Conservation (phyloP, 2,797 vertebrate genomes). For the Lagorchestes hirsutus region DNA sequence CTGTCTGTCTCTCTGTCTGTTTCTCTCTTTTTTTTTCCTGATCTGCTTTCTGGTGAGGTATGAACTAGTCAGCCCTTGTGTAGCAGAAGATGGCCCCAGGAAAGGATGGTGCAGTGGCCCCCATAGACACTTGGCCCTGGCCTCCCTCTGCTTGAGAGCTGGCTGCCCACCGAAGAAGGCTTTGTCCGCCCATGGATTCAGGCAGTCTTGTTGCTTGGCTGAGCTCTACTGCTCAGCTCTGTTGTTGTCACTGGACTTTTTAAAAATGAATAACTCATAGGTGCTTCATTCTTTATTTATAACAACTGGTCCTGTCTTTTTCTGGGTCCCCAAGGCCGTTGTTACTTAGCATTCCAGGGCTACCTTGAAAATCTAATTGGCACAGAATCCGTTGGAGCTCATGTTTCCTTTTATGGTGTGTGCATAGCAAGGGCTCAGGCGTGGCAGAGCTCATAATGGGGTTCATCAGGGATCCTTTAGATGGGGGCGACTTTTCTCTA, state of each 20-base stretch:
- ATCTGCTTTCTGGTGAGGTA: neutral
- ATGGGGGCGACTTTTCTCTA: slow-evolving; percentile 45
- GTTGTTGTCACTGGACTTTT: slow-evolving; percentile 35
- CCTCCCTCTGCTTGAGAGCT: neutral
- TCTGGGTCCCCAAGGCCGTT: slow-evolving; percentile 48
- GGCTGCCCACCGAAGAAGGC: neutral
- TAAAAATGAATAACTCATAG: slow-evolving; percentile 57
- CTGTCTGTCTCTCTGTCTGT: too few relatives aligned
- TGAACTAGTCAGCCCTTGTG: neutral
- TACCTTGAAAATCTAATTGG: slow-evolving; percentile 57
- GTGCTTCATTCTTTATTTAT: slow-evolving; percentile 64
- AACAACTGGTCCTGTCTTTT: slow-evolving; percentile 49
- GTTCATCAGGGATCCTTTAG: slow-evolving; percentile 61
- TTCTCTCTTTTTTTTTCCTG: too few relatives aligned
- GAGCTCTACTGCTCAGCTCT: neutral
- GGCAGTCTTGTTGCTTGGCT: neutral
- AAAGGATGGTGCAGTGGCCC: neutral
- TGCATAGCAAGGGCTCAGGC: slow-evolving; percentile 39
- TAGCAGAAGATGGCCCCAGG: neutral
- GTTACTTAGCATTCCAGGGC: slow-evolving; percentile 59
- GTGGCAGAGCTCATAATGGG: neutral
- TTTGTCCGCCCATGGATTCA: slow-evolving; percentile 37
- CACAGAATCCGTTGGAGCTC: slow-evolving; percentile 25
- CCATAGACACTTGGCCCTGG: neutral
- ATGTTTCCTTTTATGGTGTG: slow-evolving; percentile 16